phyloP scores from a whole-genome alignment of 2,888 invertebrate species.

The Melanophora roralis region DNA sequence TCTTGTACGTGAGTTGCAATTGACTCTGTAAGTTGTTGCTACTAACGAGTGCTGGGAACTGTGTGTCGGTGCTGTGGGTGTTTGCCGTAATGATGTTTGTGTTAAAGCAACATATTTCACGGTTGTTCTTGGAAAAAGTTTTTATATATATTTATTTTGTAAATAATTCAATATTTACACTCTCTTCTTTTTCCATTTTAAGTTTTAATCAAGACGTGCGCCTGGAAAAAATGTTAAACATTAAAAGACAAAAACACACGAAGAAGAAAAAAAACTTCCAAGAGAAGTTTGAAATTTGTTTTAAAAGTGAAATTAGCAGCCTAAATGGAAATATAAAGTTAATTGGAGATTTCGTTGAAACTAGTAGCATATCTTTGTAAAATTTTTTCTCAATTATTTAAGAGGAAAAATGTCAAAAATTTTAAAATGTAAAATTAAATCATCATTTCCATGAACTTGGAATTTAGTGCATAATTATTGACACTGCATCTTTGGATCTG shows the following conservation, averaged over 20 bases:
- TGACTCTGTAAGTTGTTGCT: neutral
- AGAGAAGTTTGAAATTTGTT: neutral
- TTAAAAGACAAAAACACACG: neutral
- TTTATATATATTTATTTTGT: slow-evolving; percentile 33
- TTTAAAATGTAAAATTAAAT: no score
- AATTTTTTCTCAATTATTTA: no score
- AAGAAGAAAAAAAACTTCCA: no score
- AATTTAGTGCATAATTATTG: no score
- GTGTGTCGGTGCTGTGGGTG: neutral
- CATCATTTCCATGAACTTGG: no score
- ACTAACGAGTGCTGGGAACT: neutral
- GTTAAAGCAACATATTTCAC: neutral
- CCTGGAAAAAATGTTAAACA: neutral
- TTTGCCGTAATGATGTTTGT: neutral
- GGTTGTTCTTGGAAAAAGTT: neutral
- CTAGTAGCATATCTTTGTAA: no score
- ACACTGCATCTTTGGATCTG: no score
- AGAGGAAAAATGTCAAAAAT: no score
- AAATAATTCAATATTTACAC: slow-evolving; percentile 41
- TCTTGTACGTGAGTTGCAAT: slow-evolving; percentile 17
- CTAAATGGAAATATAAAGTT: no score
- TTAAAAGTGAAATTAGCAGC: neutral
- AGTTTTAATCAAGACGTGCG: neutral
- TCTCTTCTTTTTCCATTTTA: slow-evolving; percentile 6
- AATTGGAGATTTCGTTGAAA: no score